Evolutionary conservation across 2,888 invertebrate species (phyloP).

Genomic region (Lycia hirtaria): DNA sequence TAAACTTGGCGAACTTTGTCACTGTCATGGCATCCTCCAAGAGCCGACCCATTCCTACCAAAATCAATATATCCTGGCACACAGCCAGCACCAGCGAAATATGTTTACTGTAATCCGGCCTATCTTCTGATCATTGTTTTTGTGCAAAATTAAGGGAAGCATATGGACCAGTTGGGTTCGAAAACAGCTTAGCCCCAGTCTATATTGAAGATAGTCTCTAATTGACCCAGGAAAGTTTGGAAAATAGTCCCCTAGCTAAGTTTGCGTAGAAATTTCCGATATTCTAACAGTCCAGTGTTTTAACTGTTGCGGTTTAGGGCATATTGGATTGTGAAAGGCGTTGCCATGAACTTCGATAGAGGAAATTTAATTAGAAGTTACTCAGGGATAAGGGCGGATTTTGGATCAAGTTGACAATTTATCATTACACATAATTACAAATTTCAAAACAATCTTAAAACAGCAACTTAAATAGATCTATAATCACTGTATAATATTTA

Average conservation of each 20-base stretch:
- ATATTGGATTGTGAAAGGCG: background rate
- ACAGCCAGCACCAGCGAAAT: conserved; percentile 56
- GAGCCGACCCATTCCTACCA: conserved; percentile 38
- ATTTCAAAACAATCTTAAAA: too few species aligned
- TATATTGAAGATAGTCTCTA: conserved; percentile 26
- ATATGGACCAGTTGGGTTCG: conserved; percentile 41
- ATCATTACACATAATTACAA: too few species aligned
- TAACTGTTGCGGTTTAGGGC: background rate
- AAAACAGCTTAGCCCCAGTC: conserved; percentile 28
- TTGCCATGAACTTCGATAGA: background rate
- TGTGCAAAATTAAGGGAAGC: conserved; percentile 53
- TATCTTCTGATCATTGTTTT: conserved; percentile 63
- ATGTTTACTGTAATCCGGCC: conserved; percentile 59
- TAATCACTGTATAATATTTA: too few species aligned
- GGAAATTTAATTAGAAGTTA: background rate
- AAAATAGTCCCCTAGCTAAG: conserved; percentile 4
- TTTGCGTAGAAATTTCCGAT: background rate
- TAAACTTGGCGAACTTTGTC: conserved; percentile 6
- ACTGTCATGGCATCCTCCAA: conserved; percentile 15
- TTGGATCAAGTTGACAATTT: too few species aligned
- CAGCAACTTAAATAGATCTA: too few species aligned
- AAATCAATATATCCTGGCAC: conserved; percentile 64
- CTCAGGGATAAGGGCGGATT: background rate
- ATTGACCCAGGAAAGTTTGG: conserved; percentile 21
- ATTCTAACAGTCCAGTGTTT: background rate